Conservation (phyloP, 2,113 vertebrate species). For the Rhabdornis inornatus region DNA sequence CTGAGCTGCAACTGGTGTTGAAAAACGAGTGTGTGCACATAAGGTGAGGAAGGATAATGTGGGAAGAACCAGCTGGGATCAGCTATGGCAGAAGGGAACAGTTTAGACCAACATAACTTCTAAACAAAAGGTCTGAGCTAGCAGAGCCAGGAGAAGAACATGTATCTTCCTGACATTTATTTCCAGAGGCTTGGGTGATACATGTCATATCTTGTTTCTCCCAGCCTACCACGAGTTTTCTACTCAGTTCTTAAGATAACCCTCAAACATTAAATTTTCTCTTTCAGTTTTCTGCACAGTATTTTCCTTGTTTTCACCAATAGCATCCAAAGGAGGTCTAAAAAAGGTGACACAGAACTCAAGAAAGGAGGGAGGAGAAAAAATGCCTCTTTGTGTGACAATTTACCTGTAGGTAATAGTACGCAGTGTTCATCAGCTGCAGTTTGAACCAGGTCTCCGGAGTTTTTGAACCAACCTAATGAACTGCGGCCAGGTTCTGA, state of each 20-base stretch:
- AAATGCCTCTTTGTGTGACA: not conserved
- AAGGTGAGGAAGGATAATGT: not conserved
- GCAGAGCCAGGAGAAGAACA: not conserved
- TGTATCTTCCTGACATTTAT: not conserved
- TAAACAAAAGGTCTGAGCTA: not conserved
- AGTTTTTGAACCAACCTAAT: not conserved
- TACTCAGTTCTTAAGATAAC: not conserved
- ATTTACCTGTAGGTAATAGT: not conserved
- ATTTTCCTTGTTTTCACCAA: fast-evolving
- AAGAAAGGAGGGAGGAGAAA: not conserved
- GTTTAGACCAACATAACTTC: not conserved
- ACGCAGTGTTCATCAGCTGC: not conserved
- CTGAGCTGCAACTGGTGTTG: not conserved
- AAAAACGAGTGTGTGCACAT: not conserved
- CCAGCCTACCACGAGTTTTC: not conserved
- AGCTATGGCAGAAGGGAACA: not conserved
- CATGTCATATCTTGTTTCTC: not conserved
- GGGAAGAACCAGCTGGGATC: not conserved
- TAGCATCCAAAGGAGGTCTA: not conserved
- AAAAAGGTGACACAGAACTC: not conserved
- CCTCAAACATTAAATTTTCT: not conserved
- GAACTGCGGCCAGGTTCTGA: not conserved
- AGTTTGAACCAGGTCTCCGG: not conserved
- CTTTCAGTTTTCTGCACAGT: not conserved
- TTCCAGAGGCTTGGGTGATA: not conserved